phyloP scores from a whole-genome alignment of 2,113 vertebrate genomes.

The Dermatemys mawii region DNA sequence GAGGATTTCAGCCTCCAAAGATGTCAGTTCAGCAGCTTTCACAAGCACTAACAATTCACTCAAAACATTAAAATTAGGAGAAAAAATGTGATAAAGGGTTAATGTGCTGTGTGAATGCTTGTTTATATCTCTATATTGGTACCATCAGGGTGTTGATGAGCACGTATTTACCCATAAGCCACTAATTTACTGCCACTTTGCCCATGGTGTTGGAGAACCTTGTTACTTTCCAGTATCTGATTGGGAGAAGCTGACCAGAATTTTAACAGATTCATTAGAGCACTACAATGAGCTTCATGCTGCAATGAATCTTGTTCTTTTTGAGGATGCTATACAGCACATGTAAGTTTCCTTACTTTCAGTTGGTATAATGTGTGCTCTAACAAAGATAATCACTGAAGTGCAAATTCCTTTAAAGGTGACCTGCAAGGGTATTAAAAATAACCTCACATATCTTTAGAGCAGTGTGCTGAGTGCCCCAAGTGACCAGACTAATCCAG shows the following conservation, averaged over 20 bases:
- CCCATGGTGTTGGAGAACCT: slow-evolving; percentile 85
- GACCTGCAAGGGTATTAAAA: slow-evolving; percentile 22
- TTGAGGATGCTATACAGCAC: slow-evolving; percentile 79
- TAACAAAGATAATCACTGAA: slow-evolving; percentile 30
- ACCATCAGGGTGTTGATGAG: slow-evolving; percentile 86
- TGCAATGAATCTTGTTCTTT: slow-evolving; percentile 80
- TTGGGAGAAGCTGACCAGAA: slow-evolving; percentile 91
- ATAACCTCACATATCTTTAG: slow-evolving; percentile 3
- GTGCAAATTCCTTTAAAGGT: slow-evolving; percentile 29
- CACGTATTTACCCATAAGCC: slow-evolving; percentile 90
- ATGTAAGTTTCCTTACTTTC: slow-evolving; percentile 56
- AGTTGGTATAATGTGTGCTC: background rate
- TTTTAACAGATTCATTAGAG: slow-evolving; percentile 84
- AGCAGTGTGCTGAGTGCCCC: background rate
- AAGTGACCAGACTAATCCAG: background rate
- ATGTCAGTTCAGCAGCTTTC: background rate
- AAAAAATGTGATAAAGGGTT: slow-evolving; percentile 51
- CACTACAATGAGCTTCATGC: slow-evolving; percentile 83
- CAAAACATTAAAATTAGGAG: background rate
- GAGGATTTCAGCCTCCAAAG: background rate
- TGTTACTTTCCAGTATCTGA: slow-evolving; percentile 85
- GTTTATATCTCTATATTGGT: slow-evolving; percentile 72
- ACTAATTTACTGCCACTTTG: slow-evolving; percentile 92
- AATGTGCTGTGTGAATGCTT: slow-evolving; percentile 61
- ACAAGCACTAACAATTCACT: background rate